Base-by-base conservation (phyloP, 2,797 vertebrate genomes). In the Sebastes diaconus region DNA sequence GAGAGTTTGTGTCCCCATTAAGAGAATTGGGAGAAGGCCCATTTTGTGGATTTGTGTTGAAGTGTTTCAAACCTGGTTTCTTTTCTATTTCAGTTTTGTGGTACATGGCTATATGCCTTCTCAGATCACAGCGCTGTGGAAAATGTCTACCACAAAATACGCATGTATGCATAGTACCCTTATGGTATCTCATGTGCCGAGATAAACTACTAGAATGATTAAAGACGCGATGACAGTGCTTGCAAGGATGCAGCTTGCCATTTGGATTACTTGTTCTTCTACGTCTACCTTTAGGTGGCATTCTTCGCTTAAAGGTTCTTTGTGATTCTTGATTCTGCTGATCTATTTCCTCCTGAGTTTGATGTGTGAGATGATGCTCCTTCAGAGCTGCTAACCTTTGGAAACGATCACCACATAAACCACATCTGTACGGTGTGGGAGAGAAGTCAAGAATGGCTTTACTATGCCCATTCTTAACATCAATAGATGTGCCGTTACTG, bases 181-280 rank as follows among this genome's bases (percentile, higher is more conserved):
- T 96, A 85, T 97, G 96, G 82, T 95, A 96, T 73, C 96, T 94
- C 95, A 96, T 96, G 82, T 97, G 96, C 46, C 96, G 93, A 34
- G 95, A 96, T 68, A 97, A 93, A 92, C 96, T 97, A 85, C 95
- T 96, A 12, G 96, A 96, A 82, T 97, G 96, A 86, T 96, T 93
- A 81, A 97, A 97, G 54, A 95, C 95, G 52, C 95, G 91, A 59
- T 95, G 94, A 80, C 96, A 97, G 10, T 94, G 90, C 85, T 96
- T 96, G 86, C 96, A 97, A 54, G 95, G 93, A 91, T 93, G 94
- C 30, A 94, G 80, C 79, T 95, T 96, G 54, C 91, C 87, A 81
- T 89, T 90, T 75, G 89, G 92, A 85, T 91, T 94, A 69, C 82
- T 66, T 13, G 85, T 82, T 71, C 84, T 89, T 74, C 87, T 88